Base-by-base conservation (phyloP, 2,888 invertebrate species). In the Heliothis peltigera region DNA sequence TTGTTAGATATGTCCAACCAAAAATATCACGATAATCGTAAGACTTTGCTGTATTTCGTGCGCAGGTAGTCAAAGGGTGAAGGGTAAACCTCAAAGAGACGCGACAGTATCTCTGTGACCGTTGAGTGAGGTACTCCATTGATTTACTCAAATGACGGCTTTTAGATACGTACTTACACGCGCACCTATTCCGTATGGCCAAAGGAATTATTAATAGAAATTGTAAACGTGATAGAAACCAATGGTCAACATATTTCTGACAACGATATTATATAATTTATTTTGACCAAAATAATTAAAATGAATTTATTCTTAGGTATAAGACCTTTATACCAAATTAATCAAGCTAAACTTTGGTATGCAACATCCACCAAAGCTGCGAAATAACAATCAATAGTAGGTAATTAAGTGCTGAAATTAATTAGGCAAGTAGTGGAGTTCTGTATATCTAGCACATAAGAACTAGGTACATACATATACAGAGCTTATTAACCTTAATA, bases 111-210 rank as follows among this genome's bases (percentile, higher is more conserved):
- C 79, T 64, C 46, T 53, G 52, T 32, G 51, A 59, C 53, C 62
- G 52, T 65, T 59, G 61, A 75, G 79, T 62, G 62, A 75, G 79
- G 58, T 78, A 60, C 46, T 55, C 42, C 48, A 64, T 78, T 75
- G 75, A 67, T 74, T 70, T 43, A 63, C 39, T 66, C 35, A n/a
- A 56, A 57, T 59, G 59, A 59, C 39, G 49, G 22, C 35, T 6
- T 46, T 42, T 54, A 28, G 43, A 12, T 42, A 19, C 21, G 8
- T 44, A 48, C 4, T 17, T 35, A 51, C 28, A 52, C 17, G 5
- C 12, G 15, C 6, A 15, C 22, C 44, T 35, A 19, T n/a, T 21
- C 22, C 17, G 17, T 17, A 18, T n/a, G 15, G 8, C 6, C 39
- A 17, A 4, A 32, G 42, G 15, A 46, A 47, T 22, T 66, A 52